phyloP scores from a whole-genome alignment of 2,888 invertebrate genomes.

The Lithophane semibrunnea region DNA sequence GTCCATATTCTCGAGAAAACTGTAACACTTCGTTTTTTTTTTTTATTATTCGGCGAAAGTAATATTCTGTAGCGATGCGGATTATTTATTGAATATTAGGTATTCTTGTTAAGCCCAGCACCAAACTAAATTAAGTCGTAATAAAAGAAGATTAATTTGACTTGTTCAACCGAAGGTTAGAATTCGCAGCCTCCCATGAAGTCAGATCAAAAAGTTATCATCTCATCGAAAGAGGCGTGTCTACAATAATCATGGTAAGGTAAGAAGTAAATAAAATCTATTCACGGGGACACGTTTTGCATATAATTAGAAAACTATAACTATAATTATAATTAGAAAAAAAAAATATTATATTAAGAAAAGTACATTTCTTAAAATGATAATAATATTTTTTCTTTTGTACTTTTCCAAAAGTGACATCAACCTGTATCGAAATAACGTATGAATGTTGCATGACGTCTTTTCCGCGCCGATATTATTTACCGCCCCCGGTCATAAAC shows the following conservation, averaged over 20 bases:
- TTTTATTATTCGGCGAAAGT: not conserved
- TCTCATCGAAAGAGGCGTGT: not conserved
- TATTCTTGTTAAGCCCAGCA: not conserved
- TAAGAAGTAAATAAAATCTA: not conserved
- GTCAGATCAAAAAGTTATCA: not conserved
- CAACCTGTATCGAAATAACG: conserved; percentile 75
- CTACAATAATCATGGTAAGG: not conserved
- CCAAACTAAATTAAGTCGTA: not conserved
- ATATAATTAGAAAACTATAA: too few relatives aligned
- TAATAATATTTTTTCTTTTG: too few relatives aligned
- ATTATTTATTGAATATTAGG: not conserved
- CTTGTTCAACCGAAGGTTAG: not conserved
- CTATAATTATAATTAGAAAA: too few relatives aligned
- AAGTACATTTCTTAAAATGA: too few relatives aligned
- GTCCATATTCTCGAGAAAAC: not conserved
- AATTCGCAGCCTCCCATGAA: not conserved
- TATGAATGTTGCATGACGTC: conserved; percentile 89
- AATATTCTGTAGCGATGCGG: not conserved
- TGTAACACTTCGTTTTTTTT: not conserved
- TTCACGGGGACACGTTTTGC: not conserved
- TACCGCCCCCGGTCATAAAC: conserved; percentile 87
- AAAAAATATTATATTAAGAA: too few relatives aligned
- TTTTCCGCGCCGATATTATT: conserved; percentile 86
- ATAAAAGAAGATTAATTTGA: not conserved
- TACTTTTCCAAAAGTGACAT: conserved; percentile 17